phyloP scores from a whole-genome alignment of 2,113 vertebrate genomes.

The Cyanistes caeruleus region DNA sequence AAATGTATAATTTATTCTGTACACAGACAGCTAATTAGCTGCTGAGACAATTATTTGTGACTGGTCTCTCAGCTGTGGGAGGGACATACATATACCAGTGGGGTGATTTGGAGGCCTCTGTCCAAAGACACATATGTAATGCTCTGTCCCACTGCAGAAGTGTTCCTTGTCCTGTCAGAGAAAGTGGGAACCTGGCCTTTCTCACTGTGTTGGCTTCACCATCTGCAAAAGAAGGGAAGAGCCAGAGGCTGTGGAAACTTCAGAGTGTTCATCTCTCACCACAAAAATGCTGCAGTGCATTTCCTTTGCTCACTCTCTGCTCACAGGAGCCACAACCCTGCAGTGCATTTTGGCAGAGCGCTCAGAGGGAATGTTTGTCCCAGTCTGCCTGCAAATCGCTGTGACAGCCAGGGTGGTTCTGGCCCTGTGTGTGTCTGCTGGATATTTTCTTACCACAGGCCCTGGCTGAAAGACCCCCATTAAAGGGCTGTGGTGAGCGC shows the following conservation, averaged over 20 bases:
- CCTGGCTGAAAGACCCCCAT: not conserved
- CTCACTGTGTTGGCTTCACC: not conserved
- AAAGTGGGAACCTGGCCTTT: not conserved
- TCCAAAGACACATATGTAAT: accelerated
- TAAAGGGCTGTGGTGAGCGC: accelerated
- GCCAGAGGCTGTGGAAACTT: not conserved
- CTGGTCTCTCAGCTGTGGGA: not conserved
- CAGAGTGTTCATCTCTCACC: not conserved
- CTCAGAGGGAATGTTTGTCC: not conserved
- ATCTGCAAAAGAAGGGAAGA: not conserved
- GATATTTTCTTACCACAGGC: not conserved
- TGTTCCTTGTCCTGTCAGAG: accelerated
- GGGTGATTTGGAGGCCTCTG: not conserved
- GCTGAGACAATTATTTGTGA: not conserved
- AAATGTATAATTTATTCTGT: conserved; percentile 6
- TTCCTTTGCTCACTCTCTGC: not conserved
- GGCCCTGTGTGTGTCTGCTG: not conserved
- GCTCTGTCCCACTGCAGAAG: not conserved
- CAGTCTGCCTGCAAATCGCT: not conserved
- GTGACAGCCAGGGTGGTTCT: not conserved
- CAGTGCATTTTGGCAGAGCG: not conserved
- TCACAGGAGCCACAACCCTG: accelerated
- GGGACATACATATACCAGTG: not conserved
- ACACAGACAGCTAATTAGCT: not conserved
- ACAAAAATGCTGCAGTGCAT: not conserved